phyloP scores from a whole-genome alignment of 35 echinoderm and acorn worm species.

The Heliocidaris erythrogramma region DNA sequence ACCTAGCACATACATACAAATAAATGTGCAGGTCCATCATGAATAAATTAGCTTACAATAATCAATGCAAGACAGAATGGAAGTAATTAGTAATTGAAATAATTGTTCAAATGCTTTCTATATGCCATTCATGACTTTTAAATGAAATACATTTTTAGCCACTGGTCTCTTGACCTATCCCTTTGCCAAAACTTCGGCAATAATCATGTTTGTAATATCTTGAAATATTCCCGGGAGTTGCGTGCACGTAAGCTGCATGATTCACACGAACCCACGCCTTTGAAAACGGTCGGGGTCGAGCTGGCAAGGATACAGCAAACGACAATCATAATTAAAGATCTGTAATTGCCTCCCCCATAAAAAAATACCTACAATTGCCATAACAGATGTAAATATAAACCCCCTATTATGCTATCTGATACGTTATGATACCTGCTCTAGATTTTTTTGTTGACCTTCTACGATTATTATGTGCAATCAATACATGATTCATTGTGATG shows the following conservation, averaged over 20 bases:
- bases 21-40: too few relatives aligned
- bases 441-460: neutral
- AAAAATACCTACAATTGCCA: neutral
- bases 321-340: slow-evolving; percentile 5
- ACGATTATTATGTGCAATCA: neutral
- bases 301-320: neutral
- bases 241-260: neutral
- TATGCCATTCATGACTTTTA: neutral
- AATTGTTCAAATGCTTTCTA: neutral
- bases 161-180: neutral
- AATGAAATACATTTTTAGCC: neutral
- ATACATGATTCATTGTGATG: neutral
- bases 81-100: too few relatives aligned
- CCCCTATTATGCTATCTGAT: neutral
- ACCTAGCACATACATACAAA: too few relatives aligned
- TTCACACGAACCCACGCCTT: neutral
- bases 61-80: too few relatives aligned
- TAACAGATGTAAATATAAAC: neutral
- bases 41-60: too few relatives aligned
- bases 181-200: neutral
- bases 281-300: neutral
- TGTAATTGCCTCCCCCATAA: neutral
- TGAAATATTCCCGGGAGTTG: neutral
- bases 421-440: neutral
- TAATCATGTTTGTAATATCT: neutral